Base-by-base conservation (phyloP, 2,113 vertebrate species). In the Tachysurus vachellii region DNA sequence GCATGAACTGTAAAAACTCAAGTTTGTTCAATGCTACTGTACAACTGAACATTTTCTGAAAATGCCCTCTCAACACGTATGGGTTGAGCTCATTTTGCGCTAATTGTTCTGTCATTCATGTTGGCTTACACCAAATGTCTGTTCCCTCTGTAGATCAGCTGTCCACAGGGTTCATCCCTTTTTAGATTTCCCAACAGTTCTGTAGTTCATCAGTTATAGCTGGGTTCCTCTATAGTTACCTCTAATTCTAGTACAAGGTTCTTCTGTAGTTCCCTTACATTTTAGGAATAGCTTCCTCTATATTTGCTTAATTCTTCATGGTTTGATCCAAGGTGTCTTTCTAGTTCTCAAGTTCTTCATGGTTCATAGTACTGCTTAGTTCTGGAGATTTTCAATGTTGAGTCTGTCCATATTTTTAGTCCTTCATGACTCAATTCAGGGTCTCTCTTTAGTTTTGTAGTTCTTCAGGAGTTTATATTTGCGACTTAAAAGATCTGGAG, bases 1-100 rank as follows among this genome's bases (percentile, higher is more conserved):
- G 75, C 71, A 85, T 85, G 73, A 85, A 53, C 53, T 64, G 26
- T 64, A 9, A 47, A 76, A 75, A 26, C 23, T 13, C 57, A 10
- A 79, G 14, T 56, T 13, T 80, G 12, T 56, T 47, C 0, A 16
- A 11, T 79, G 54, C 1, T 53, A 12, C 53, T 73, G 53, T 44
- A 57, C 26, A 57, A 71, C 17, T 23, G 42, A 71, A 54, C 23
- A 11, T 31, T n/a, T 36, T 56, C 66, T 83, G 28, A 23, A 70
- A 53, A 2, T 26, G 16, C 17, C 50, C 17, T 36, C 14, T 57
- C 31, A 56, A 57, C 16, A 57, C n/a, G 21, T 31, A 42, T 14
- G 31, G 21, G 31, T 59, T 5, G 28, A 80, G 13, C 23, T 42
- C 31, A 23, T 36, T 59, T 44, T 61, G n/a, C 13, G 31, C 28